Evolutionary conservation across 2,113 vertebrate species (phyloP), one percentile per base, ranked within the genome.

Genomic region (Myanophis thanlyinensis): DNA sequence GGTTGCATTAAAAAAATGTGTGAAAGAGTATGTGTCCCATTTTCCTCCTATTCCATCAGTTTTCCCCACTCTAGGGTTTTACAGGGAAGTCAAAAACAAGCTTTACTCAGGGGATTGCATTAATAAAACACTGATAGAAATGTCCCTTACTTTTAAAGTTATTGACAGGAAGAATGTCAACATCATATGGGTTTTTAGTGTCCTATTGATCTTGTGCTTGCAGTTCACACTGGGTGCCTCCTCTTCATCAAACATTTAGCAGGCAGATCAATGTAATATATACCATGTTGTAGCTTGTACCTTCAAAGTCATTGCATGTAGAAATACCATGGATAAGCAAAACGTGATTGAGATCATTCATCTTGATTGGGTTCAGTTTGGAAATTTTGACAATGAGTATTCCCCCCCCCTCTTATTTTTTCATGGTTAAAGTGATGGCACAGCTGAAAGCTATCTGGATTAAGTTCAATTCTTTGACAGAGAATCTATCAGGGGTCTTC

Each of bases 241-340:
- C 95, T 96, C 95, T 95, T 96, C 97, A 97, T 97, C 97, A 97
- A 97, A 97, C 96, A 97, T 97, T 97, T 96, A 97, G 91, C 93
- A 96, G 95, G 53, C 95, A 94, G 95, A 97, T 97, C 97, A 97
- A 97, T 97, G 97, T 88, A 95, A 96, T 91, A 95, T 95, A 95
- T 87, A 94, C 92, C 96, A 90, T 93, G 92, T 94, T 95, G 95
- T 95, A 92, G 94, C 95, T 95, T 95, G 90, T 92, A 93, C 92
- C 93, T 96, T 97, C 95, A 96, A 96, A 96, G 96, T 96, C 91
- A 89, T 93, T 11, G 92, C 89, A 93, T 94, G 92, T 48, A 89
- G 94, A 93, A 95, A 97, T 96, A 95, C 93, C 94, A 59, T 90
- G 89, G 93, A 80, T 95, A 85, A 91, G 93, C 91, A 95, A 93